phyloP scores from a whole-genome alignment of 92 coral and sea anemone species.

The Zoanthus sociatus region DNA sequence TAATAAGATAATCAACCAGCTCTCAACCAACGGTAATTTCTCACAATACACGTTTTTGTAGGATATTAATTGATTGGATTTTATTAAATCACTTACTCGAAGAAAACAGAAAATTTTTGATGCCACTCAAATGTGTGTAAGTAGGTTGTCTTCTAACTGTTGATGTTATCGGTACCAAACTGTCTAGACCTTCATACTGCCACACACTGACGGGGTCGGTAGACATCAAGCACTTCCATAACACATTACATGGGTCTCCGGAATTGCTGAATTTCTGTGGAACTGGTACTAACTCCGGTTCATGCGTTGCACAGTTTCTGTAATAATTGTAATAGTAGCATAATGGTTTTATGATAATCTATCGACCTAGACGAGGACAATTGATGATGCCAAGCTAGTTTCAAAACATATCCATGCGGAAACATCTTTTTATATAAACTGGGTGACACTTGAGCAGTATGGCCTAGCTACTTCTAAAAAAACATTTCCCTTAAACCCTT shows the following conservation, averaged over 20 bases:
- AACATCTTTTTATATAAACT: too few relatives aligned
- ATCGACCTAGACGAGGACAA: background rate
- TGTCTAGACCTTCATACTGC: slow-evolving; percentile 71
- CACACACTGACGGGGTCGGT: slow-evolving; percentile 66
- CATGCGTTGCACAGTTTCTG: slow-evolving; percentile 12
- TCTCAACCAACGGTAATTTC: too few relatives aligned
- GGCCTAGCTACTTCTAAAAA: too few relatives aligned
- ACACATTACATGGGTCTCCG: slow-evolving; percentile 32
- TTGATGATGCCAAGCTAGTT: background rate
- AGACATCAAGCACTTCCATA: slow-evolving; percentile 55
- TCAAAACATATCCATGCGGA: too few relatives aligned
- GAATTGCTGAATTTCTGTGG: background rate
- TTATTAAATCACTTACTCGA: slow-evolving; percentile 61
- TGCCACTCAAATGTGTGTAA: slow-evolving; percentile 40
- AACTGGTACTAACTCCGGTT: background rate
- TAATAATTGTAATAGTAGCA: background rate
- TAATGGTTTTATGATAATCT: background rate
- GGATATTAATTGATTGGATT: too few relatives aligned
- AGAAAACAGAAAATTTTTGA: slow-evolving; percentile 55
- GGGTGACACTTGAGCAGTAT: too few relatives aligned
- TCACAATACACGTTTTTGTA: too few relatives aligned
- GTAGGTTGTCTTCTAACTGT: slow-evolving; percentile 76
- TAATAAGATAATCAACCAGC: too few relatives aligned
- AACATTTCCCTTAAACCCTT: too few relatives aligned
- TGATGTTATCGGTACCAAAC: slow-evolving; percentile 45